Conservation (phyloP, 2,797 vertebrate species). For the Moxostoma hubbsi region DNA sequence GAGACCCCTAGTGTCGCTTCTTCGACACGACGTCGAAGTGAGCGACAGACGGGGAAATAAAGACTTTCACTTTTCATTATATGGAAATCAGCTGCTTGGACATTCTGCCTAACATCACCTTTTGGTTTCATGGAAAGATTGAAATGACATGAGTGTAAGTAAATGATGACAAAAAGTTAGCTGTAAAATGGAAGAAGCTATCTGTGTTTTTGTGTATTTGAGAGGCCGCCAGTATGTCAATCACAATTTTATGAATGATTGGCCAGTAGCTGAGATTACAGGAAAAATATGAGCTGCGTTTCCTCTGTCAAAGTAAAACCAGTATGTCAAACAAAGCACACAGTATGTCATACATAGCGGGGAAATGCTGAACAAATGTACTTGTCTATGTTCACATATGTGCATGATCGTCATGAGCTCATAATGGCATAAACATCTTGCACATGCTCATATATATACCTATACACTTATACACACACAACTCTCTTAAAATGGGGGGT, state of each 20-base stretch:
- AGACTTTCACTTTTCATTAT: no score
- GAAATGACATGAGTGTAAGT: no score
- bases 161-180: no score
- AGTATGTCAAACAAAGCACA: constrained; percentile 54
- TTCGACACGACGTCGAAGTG: no score
- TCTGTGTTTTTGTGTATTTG: constrained; percentile 22
- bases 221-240: constrained; percentile 25
- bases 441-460: no score
- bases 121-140: no score
- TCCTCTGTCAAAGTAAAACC: constrained; percentile 59
- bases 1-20: no score
- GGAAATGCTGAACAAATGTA: constrained; percentile 63
- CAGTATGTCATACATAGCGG: constrained; percentile 46
- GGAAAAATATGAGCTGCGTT: constrained; percentile 26
- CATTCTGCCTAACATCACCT: no score
- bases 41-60: no score
- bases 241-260: constrained; percentile 26
- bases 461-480: constrained; percentile 1
- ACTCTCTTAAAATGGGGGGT: constrained; percentile 37
- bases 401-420: constrained; percentile 62
- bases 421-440: neutral
- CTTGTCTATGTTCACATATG: constrained; percentile 36
- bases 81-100: no score
- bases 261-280: constrained; percentile 16
- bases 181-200: neutral